These are phyloP conservation scores for Pelodiscus sinensis DNA, from an alignment of 2,113 vertebrate genomes.

Conservation along the genomic window DNA sequence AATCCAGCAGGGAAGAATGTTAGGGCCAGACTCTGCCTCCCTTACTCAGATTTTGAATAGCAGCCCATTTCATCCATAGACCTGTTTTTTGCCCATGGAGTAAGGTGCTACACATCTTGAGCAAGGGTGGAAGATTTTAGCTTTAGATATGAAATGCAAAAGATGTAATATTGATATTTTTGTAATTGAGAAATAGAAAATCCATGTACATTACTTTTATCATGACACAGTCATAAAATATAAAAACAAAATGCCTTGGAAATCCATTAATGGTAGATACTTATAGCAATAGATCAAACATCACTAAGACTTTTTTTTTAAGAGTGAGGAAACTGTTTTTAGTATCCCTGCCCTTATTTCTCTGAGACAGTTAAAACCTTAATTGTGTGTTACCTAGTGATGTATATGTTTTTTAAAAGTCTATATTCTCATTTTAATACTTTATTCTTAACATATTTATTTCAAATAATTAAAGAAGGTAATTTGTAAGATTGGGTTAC, in stretches of 20 bases:
- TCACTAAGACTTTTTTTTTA: background rate
- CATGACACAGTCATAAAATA: background rate
- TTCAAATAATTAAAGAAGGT: slow-evolving; percentile 20
- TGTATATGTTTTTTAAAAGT: background rate
- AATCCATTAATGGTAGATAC: background rate
- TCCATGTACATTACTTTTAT: background rate
- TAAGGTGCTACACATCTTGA: background rate
- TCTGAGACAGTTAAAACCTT: no score
- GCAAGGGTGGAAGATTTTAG: background rate
- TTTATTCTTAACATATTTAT: background rate
- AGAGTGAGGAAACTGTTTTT: background rate
- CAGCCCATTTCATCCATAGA: background rate
- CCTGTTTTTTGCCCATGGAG: background rate
- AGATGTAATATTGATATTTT: background rate
- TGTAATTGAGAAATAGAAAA: background rate
- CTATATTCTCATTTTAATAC: background rate
- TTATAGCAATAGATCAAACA: background rate
- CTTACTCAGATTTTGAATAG: background rate
- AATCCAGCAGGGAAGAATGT: slow-evolving; percentile 8
- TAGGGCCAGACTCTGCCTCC: background rate
- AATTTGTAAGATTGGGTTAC: background rate
- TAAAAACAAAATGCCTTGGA: background rate
- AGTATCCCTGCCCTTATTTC: background rate
- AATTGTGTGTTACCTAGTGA: background rate
- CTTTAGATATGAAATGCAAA: background rate